These are phyloP conservation scores for Megaceryle torquata DNA, from an alignment of 2,113 vertebrate species.

Conservation along the genomic window DNA sequence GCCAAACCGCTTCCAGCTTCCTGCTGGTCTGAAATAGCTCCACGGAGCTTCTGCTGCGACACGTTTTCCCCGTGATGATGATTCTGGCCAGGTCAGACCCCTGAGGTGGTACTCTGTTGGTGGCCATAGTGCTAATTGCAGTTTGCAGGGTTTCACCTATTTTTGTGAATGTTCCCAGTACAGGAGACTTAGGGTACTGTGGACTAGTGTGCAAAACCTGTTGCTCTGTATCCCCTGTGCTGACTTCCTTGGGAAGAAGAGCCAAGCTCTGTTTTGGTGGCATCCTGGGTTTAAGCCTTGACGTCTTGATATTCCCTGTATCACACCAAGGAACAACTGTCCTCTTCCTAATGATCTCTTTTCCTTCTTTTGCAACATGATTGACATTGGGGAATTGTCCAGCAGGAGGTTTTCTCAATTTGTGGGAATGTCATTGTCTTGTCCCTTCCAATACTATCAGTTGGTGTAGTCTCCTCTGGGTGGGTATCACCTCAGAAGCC, in stretches of 20 bases:
- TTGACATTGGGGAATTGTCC: neutral
- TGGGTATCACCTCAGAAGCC: neutral
- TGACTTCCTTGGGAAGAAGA: neutral
- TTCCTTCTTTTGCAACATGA: fast-evolving
- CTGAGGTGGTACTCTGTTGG: neutral
- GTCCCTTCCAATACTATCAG: fast-evolving
- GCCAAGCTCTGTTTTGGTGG: neutral
- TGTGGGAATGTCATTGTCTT: fast-evolving
- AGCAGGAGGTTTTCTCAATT: neutral
- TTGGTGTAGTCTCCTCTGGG: neutral
- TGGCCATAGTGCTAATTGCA: neutral
- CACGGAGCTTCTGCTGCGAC: neutral
- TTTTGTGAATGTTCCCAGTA: neutral
- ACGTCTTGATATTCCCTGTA: neutral
- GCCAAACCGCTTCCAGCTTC: neutral
- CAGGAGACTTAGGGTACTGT: too few species aligned
- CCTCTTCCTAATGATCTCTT: neutral
- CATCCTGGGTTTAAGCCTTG: neutral
- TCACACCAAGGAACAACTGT: neutral
- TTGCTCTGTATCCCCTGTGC: neutral
- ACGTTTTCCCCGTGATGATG: neutral
- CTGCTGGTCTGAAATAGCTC: neutral
- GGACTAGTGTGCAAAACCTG: too few species aligned
- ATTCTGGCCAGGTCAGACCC: neutral
- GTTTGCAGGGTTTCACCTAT: fast-evolving